Base-by-base conservation (phyloP, 92 coral and sea anemone genomes). In the Pocillopora meandrina region DNA sequence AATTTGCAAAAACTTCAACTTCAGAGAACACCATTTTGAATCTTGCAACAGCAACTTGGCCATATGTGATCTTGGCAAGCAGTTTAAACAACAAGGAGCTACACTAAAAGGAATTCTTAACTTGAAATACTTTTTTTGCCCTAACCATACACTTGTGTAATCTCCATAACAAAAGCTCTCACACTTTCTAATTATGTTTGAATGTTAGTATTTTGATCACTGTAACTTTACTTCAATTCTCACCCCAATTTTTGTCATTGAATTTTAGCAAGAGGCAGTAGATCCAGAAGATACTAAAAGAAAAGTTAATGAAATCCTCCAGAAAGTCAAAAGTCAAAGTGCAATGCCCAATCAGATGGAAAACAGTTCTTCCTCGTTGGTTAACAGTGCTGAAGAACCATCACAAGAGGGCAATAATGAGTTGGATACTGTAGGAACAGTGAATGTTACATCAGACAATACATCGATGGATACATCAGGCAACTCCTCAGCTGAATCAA, bases 291-390 rank as follows among this genome's bases (percentile, higher is more conserved):
- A 85, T 23, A 92, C 95, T 15, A 94, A 94, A 69, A 65, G 93
- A 56, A 94, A 93, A 75, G 98, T 97, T 18, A 89, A 85, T 65
- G 98, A 97, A 86, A 90, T 97, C 75, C 84, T 97, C 15, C 99
- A 97, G 60, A 97, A 94, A 80, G 98, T 92, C 31, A 95, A 95
- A 65, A 88, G 88, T 59, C 90, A 81, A 16, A 61, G 18, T 81
- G 49, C 85, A 56, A 20, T 35, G 12, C 52, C 52, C 52, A 69
- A 16, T 56, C 60, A 35, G 5, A 55, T 58, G 21, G 85, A 71
- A 16, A 65, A 70, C 9, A 57, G 13, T 33, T 12, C 9, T 70
- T 70, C n/a, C 49, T 65, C 56, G 21, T 34, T 52, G 26, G 15
- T 17, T 47, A 49, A 12, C 55, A 11, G 12, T 10, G 71, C 36